Evolutionary conservation across 1,140 invertebrate genomes (phyloP).

Genomic region (Tyrophagus putrescentiae): DNA sequence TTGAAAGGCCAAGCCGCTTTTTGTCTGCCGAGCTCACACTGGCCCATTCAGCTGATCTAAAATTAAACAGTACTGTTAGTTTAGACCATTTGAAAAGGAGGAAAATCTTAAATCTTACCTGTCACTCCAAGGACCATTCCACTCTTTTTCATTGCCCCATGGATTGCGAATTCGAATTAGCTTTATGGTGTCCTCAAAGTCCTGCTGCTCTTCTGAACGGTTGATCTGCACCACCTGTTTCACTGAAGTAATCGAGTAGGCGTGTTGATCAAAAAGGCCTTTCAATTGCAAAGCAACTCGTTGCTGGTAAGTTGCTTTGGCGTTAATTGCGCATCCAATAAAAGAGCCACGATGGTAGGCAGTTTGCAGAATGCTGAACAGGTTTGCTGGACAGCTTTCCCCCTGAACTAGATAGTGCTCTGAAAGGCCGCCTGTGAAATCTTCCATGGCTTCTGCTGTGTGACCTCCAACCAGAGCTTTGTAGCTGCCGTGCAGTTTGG

Average conservation of each 20-base stretch:
- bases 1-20: slow-evolving; percentile 69
- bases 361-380: slow-evolving; percentile 83
- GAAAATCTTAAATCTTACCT: slow-evolving; percentile 32
- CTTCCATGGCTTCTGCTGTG: slow-evolving; percentile 94
- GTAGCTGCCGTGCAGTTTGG: slow-evolving; percentile 87
- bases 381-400: slow-evolving; percentile 42
- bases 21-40: slow-evolving; percentile 77
- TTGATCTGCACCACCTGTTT: slow-evolving; percentile 41
- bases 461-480: slow-evolving; percentile 93
- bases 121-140: slow-evolving; percentile 43
- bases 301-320: too few species aligned
- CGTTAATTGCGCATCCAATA: slow-evolving; percentile 94
- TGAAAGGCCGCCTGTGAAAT: slow-evolving; percentile 57
- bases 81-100: not conserved
- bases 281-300: too few species aligned
- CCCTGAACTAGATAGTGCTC: slow-evolving; percentile 30
- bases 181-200: too few species aligned
- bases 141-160: slow-evolving; percentile 43
- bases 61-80: not conserved
- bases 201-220: slow-evolving; percentile 21
- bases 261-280: slow-evolving; percentile 82
- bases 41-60: slow-evolving; percentile 60
- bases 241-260: slow-evolving; percentile 79
- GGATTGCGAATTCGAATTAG: slow-evolving; percentile 41
- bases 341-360: slow-evolving; percentile 81